A percentile compares a stretch with the other conserved stretches of the same genome.
These are phyloP conservation scores for Galagoides demidoff DNA, from an alignment of 2,797 vertebrate genomes.

Conservation along the genomic window DNA sequence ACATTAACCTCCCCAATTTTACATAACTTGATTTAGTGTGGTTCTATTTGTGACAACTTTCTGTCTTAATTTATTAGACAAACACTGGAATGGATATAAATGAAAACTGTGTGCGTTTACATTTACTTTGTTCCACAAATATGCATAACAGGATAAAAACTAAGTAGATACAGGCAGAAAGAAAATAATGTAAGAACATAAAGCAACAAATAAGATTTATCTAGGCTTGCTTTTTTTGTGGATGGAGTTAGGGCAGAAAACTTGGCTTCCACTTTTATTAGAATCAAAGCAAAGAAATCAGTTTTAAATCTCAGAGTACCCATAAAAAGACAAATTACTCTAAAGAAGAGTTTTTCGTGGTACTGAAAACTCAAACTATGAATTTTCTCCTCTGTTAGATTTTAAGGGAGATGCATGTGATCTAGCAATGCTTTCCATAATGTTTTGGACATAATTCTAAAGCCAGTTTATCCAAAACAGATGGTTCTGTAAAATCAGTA, in stretches of 20 bases:
- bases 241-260: conserved; percentile 15
- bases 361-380: conserved; percentile 13
- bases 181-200: not conserved
- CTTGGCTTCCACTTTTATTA: conserved; percentile 26
- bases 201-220: not conserved
- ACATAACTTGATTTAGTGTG: conserved; percentile 1
- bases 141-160: not conserved
- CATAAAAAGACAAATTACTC: conserved; percentile 13
- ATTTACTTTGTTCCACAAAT: conserved; percentile 43
- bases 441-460: conserved; percentile 32
- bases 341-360: conserved; percentile 8
- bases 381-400: conserved; percentile 22
- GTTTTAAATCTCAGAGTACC: not conserved
- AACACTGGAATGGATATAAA: not conserved
- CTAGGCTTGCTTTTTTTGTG: not conserved
- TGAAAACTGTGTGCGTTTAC: not conserved
- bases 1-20: not conserved
- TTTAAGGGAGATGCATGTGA: not conserved
- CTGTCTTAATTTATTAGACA: conserved; percentile 27
- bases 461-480: conserved; percentile 17
- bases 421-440: conserved; percentile 20
- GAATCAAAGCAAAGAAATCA: conserved; percentile 25
- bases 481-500: conserved; percentile 21
- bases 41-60: conserved; percentile 18
- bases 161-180: conserved; percentile 14